phyloP scores from a whole-genome alignment of 1,140 invertebrate species.

The Tetraneura akinire region DNA sequence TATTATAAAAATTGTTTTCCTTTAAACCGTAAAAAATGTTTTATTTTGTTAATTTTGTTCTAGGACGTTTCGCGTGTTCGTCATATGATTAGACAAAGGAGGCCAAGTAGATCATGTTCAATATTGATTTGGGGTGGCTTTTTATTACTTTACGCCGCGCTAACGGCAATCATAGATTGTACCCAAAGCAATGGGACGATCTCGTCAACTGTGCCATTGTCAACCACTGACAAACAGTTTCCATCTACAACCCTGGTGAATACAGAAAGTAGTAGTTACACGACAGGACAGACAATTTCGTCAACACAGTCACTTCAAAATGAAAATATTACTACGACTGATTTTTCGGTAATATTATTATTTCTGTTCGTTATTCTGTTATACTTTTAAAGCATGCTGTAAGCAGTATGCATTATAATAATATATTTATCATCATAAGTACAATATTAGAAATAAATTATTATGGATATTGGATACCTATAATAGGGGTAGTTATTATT shows the following conservation, averaged over 20 bases:
- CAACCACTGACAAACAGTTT: background rate
- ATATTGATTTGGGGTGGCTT: constrained; percentile 45
- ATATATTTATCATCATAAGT: background rate
- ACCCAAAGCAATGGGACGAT: background rate
- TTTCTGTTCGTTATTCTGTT: too few relatives aligned
- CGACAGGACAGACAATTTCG: background rate
- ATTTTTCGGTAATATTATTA: constrained; percentile 4
- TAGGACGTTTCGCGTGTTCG: constrained; percentile 7
- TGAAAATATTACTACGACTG: background rate
- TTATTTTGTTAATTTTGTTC: constrained; percentile 10
- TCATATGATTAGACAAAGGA: constrained; percentile 47
- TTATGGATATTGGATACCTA: too few relatives aligned
- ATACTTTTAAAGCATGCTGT: background rate
- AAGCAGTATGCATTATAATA: too few relatives aligned
- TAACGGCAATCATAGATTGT: constrained; percentile 42
- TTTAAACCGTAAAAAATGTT: background rate
- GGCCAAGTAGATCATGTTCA: constrained; percentile 43
- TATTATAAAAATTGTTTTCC: background rate
- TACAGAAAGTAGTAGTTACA: constrained; percentile 6
- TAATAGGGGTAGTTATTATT: too few relatives aligned
- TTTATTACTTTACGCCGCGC: constrained; percentile 23
- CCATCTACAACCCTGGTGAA: background rate
- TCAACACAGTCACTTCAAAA: background rate
- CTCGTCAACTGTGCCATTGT: background rate
- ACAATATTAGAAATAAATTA: too few relatives aligned